Evolutionary conservation across 2,113 vertebrate genomes (phyloP).

Genomic region (Amphilophus citrinellus): DNA sequence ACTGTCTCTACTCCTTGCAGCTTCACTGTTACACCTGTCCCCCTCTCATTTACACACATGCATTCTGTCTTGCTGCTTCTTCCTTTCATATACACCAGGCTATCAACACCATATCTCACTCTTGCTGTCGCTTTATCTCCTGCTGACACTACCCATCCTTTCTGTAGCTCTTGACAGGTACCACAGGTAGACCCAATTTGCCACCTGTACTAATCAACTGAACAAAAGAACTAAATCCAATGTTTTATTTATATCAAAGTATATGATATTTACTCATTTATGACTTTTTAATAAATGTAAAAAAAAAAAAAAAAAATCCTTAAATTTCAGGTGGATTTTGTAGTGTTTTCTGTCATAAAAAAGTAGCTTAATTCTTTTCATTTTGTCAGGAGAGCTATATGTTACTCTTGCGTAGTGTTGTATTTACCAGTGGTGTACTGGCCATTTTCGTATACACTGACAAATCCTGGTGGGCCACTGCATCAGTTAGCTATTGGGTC

Average conservation of each 20-base stretch:
- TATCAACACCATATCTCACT: not conserved
- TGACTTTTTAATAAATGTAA: slow-evolving; percentile 5
- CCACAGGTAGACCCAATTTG: not conserved
- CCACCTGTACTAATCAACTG: not conserved
- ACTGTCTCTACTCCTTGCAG: not conserved
- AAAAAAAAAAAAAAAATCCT: not conserved
- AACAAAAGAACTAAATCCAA: not conserved
- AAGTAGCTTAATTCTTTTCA: no score
- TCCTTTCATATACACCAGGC: not conserved
- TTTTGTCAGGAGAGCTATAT: not conserved
- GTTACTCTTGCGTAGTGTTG: not conserved
- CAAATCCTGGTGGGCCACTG: not conserved
- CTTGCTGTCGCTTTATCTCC: not conserved
- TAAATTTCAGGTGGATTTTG: no score
- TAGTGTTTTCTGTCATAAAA: no score
- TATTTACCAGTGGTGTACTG: not conserved
- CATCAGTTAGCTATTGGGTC: no score
- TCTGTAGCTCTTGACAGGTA: not conserved
- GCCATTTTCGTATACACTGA: not conserved
- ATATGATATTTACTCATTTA: slow-evolving; percentile 5
- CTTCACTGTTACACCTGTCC: not conserved
- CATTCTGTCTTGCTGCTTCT: not conserved
- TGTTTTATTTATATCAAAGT: not conserved
- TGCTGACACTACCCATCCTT: not conserved
- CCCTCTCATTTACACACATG: not conserved